Conservation (phyloP, 2,113 vertebrate species). For the Atherinomorus stipes region DNA sequence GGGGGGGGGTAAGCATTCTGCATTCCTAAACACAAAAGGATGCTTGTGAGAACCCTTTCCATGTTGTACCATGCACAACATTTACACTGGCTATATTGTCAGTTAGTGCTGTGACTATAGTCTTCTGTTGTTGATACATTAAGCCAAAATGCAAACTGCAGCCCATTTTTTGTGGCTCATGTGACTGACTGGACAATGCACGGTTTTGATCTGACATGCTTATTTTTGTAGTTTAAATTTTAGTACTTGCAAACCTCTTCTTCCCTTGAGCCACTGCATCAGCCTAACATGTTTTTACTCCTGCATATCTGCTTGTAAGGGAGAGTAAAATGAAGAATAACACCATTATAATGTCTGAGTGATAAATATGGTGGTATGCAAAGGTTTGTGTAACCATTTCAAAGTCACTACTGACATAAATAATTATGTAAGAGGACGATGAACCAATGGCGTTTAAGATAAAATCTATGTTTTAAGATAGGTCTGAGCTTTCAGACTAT, state of each 20-base stretch:
- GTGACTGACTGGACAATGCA: not conserved
- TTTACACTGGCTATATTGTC: slow-evolving; percentile 23
- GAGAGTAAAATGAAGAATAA: not conserved
- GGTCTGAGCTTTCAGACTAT: too few species aligned
- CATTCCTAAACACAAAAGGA: slow-evolving; percentile 71
- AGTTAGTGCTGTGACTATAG: not conserved
- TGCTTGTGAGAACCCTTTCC: slow-evolving; percentile 60
- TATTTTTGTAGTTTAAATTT: not conserved
- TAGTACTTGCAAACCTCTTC: not conserved
- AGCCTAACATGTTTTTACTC: not conserved
- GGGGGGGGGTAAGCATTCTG: not conserved
- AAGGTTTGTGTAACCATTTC: too few species aligned
- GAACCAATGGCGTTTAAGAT: too few species aligned
- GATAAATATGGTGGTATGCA: too few species aligned
- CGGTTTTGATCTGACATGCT: not conserved
- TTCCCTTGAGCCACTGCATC: not conserved
- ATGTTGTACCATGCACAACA: slow-evolving; percentile 45
- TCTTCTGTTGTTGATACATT: slow-evolving; percentile 1
- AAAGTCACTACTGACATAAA: too few species aligned
- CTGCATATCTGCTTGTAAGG: not conserved
- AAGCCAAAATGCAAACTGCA: slow-evolving; percentile 6
- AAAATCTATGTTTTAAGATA: too few species aligned
- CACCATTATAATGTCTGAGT: not conserved
- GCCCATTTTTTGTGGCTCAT: slow-evolving; percentile 8
- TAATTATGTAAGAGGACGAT: too few species aligned